These are phyloP conservation scores for Plodia interpunctella DNA, from an alignment of 1,140 invertebrate species.

Conservation along the genomic window DNA sequence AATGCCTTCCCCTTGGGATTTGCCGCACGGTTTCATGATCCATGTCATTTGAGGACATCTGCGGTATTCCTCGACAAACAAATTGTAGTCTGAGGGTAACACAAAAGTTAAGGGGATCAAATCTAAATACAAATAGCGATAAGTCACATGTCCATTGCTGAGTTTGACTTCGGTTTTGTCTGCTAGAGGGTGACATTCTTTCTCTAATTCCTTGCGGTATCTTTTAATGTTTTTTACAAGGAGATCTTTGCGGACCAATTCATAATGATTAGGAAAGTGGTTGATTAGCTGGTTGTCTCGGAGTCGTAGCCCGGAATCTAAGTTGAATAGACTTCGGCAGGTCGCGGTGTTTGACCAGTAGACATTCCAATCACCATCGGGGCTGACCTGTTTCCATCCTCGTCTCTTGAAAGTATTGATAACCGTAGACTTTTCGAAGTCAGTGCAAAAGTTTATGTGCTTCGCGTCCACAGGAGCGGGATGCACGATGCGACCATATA, in stretches of 20 bases:
- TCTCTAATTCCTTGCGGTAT: constrained; percentile 94
- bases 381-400: constrained; percentile 93
- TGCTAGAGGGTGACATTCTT: constrained; percentile 91
- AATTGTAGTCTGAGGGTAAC: constrained; percentile 95
- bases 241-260: constrained; percentile 95
- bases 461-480: constrained; percentile 9
- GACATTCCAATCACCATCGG: constrained; percentile 97
- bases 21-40: constrained; percentile 98
- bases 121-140: constrained; percentile 90
- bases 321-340: constrained; percentile 92
- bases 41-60: constrained; percentile 96
- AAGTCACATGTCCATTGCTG: constrained; percentile 82
- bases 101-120: constrained; percentile 97
- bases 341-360: constrained; percentile 96
- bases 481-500: constrained; percentile 14
- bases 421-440: constrained; percentile 95
- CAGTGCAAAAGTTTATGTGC: constrained; percentile 89
- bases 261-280: constrained; percentile 97
- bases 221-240: constrained; percentile 97
- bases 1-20: constrained; percentile 91
- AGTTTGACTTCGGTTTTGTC: constrained; percentile 79
- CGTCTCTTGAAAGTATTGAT: constrained; percentile 94
- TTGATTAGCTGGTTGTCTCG: constrained; percentile 93
- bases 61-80: constrained; percentile 96
- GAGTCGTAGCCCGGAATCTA: constrained; percentile 93